A percentile compares a stretch with the other conserved stretches of the same genome.
Conservation (phyloP, 2,888 invertebrate genomes). For the Cataglyphis livida region DNA sequence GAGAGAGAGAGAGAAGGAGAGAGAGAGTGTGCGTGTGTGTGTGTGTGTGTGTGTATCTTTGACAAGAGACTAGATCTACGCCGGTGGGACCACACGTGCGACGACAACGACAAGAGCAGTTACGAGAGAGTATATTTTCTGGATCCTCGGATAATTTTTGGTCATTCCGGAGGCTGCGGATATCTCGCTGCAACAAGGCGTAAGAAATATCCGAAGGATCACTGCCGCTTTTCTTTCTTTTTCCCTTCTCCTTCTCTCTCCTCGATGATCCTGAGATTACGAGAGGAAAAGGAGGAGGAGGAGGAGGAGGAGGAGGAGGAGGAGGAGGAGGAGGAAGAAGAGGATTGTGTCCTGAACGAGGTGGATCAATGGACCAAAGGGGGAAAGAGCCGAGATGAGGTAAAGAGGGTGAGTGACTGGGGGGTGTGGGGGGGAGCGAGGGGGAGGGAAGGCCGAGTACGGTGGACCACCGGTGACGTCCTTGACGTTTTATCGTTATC, state of each 20-base stretch:
- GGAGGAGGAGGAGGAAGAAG: constrained; percentile 8
- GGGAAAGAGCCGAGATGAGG: constrained; percentile 19
- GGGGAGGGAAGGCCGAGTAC: constrained; percentile 35
- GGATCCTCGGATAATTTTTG: constrained; percentile 63
- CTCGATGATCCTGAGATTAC: constrained; percentile 30
- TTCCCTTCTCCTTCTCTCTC: background rate
- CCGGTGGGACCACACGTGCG: constrained; percentile 75
- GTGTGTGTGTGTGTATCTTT: constrained; percentile 74
- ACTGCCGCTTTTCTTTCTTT: background rate
- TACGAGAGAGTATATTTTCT: constrained; percentile 64
- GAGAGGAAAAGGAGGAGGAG: constrained; percentile 1
- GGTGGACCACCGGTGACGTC: constrained; percentile 77
- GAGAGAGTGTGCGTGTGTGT: constrained; percentile 32
- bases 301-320: constrained; percentile 10
- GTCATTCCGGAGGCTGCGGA: constrained; percentile 60
- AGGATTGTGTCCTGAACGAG: constrained; percentile 25
- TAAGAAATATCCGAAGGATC: constrained; percentile 64
- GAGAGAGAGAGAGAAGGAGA: constrained; percentile 48
- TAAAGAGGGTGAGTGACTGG: constrained; percentile 33
- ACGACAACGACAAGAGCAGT: constrained; percentile 55
- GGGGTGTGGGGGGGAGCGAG: background rate
- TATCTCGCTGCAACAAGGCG: constrained; percentile 66
- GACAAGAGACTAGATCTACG: constrained; percentile 82
- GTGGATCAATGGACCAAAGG: constrained; percentile 40
- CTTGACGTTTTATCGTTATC: constrained; percentile 81